Base-by-base conservation (phyloP, 2,113 vertebrate genomes). In the Myxocyprinus asiaticus region DNA sequence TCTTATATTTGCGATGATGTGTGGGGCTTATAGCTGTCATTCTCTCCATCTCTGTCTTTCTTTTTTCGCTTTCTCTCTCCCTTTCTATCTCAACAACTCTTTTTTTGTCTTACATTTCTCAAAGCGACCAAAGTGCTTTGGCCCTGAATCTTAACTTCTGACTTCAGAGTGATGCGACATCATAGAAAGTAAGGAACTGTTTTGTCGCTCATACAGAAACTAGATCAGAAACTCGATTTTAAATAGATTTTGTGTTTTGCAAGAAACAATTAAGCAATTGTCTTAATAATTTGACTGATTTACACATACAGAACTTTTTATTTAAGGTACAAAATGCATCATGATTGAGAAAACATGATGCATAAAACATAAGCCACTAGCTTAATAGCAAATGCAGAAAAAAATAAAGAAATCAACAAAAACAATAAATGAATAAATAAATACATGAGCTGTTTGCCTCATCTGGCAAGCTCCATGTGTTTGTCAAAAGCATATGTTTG, bases 401-500 rank as follows among this genome's bases (percentile, higher is more conserved):
- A 58, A 44, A 72, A 47, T 72, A 42, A 15, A 59, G 6, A 74
- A n/a, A n/a, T n/a, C n/a, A n/a, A n/a, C n/a, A n/a, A n/a, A n/a
- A 65, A 76, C 17, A 76, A 33, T 1, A 76, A 74, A 48, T 9
- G 48, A 9, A 62, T 15, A 42, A 50, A 58, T 44, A 17, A 5
- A 59, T 72, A 17, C 15, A 45, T 59, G 70, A 17, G n/a, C 70
- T 6, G 15, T 63, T n/a, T 7, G 44, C 59, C 59, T 63, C 17
- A 63, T 63, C 15, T 63, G 58, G 58, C 17, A 63, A 47, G 58
- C 43, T 62, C n/a, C 56, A 33, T 62, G 58, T 61, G 44, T 74
- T 71, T 71, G 53, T 45, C 4, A 47, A 61, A 73, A 74, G 56
- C 71, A 61, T 63, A 44, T 74, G 58, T 63, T 76, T 76, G 48